Evolutionary conservation across 2,797 vertebrate genomes (phyloP).

Genomic region (Coregonus suidteri): DNA sequence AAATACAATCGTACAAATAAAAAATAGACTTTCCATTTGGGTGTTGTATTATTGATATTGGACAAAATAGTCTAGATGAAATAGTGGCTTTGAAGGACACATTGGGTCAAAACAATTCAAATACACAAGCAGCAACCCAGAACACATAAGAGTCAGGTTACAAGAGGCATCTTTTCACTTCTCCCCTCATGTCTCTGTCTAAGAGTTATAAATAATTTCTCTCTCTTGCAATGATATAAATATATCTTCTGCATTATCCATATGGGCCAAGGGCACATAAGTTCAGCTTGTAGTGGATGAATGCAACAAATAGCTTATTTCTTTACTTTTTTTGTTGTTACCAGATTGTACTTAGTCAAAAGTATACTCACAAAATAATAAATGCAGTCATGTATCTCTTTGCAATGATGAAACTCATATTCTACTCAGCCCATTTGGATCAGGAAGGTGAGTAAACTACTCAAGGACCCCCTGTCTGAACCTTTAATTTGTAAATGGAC

Average conservation of each 20-base stretch:
- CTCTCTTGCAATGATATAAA: neutral
- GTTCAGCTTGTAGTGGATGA: neutral
- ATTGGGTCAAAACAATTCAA: slow-evolving; percentile 22
- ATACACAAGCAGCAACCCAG: neutral
- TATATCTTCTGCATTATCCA: neutral
- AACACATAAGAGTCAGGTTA: neutral
- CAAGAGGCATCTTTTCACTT: neutral
- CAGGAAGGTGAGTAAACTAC: neutral
- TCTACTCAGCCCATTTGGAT: neutral
- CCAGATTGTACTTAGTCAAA: neutral
- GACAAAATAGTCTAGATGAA: slow-evolving; percentile 42
- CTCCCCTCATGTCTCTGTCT: neutral
- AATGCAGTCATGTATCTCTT: neutral
- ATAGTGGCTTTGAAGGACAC: slow-evolving; percentile 36
- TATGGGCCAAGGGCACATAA: neutral
- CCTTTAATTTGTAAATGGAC: slow-evolving; percentile 11
- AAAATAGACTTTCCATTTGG: slow-evolving; percentile 67
- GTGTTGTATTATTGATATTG: slow-evolving; percentile 67
- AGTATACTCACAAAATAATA: neutral
- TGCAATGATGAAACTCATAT: neutral
- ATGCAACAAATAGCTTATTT: neutral
- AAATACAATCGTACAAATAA: slow-evolving; percentile 47
- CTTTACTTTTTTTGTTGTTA: neutral
- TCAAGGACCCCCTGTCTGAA: neutral
- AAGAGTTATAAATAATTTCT: neutral